Conservation (phyloP, 2,888 invertebrate genomes). For the Ormia ochracea region DNA sequence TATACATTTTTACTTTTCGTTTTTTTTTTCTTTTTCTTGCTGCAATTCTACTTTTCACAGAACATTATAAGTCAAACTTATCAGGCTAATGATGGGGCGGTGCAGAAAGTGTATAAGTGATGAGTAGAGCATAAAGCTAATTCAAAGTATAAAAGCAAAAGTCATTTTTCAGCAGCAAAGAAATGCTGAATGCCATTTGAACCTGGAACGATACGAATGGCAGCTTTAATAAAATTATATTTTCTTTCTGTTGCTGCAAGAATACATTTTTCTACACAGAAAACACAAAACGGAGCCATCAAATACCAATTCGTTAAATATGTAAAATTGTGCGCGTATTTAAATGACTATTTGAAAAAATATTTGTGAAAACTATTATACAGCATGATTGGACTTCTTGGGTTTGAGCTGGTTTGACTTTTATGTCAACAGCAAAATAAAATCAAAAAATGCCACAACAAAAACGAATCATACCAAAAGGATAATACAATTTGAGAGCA, state of each 20-base stretch:
- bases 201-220: conserved; percentile 16
- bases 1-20: too few species aligned
- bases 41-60: not conserved
- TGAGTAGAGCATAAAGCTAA: conserved; percentile 42
- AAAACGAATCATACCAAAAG: not conserved
- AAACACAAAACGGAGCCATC: not conserved
- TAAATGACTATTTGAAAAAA: conserved; percentile 43
- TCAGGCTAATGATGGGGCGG: conserved; percentile 38
- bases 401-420: conserved; percentile 26
- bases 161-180: conserved; percentile 12
- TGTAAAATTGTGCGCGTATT: conserved; percentile 20
- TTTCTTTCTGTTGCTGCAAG: not conserved
- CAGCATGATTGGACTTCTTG: conserved; percentile 40
- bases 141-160: conserved; percentile 25
- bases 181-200: conserved; percentile 27
- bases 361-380: conserved; percentile 12
- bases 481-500: conserved; percentile 21
- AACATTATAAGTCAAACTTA: conserved; percentile 35
- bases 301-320: conserved; percentile 19
- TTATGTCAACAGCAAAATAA: not conserved
- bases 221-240: not conserved
- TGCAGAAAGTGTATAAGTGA: conserved; percentile 25
- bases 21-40: too few species aligned
- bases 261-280: not conserved
- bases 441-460: not conserved